Percentiles rank a stretch among this genome's conserved stretches.
Conservation (phyloP, 1,140 invertebrate genomes). For the Ceratitis capitata region DNA sequence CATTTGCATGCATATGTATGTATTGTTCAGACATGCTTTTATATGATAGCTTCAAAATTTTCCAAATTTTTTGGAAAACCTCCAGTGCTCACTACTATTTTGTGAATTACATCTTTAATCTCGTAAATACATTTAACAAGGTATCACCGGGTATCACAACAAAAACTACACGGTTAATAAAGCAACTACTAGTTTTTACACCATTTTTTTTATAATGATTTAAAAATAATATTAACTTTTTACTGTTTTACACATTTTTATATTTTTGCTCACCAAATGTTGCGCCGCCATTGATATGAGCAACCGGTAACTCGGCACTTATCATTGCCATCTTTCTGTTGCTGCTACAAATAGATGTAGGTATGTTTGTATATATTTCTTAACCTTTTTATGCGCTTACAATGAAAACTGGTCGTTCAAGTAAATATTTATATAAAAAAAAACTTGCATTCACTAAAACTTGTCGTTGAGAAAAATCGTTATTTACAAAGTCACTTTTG, state of each 20-base stretch:
- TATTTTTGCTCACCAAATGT: background rate
- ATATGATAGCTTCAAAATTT: too few relatives aligned
- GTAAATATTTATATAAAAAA: slow-evolving; percentile 24
- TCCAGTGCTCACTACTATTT: too few relatives aligned
- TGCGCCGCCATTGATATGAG: background rate
- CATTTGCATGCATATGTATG: background rate
- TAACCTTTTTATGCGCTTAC: background rate
- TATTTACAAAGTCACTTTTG: slow-evolving; percentile 26
- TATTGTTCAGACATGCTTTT: background rate
- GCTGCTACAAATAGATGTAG: background rate
- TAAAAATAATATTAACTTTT: background rate
- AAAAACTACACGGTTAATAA: too few relatives aligned
- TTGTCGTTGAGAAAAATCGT: background rate
- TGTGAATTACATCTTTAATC: too few relatives aligned
- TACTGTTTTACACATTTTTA: background rate
- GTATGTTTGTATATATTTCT: background rate
- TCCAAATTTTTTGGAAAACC: too few relatives aligned
- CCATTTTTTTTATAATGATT: background rate
- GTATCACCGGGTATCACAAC: too few relatives aligned
- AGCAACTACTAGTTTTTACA: background rate
- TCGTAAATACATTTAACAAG: too few relatives aligned
- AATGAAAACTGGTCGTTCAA: slow-evolving; percentile 1
- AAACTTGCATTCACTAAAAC: background rate
- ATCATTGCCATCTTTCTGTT: slow-evolving; percentile 9
- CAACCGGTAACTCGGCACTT: slow-evolving; percentile 14